Evolutionary conservation across 2,888 invertebrate species (phyloP).

Genomic region (Spilosoma lubricipeda): DNA sequence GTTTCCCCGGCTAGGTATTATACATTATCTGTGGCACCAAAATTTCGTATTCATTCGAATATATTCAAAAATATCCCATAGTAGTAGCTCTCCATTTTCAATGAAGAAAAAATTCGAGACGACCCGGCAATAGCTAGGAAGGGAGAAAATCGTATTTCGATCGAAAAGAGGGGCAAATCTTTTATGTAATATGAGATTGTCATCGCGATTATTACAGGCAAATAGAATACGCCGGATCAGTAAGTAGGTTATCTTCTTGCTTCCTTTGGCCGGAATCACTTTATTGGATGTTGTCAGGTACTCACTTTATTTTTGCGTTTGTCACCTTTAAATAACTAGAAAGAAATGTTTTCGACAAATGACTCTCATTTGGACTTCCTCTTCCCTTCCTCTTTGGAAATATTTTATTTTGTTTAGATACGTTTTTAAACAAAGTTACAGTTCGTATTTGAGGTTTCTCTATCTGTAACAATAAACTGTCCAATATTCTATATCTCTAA

Average conservation of each 20-base stretch:
- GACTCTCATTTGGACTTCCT: constrained; percentile 6
- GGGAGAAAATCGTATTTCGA: constrained; percentile 86
- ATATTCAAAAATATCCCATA: constrained; percentile 81
- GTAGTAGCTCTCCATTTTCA: constrained; percentile 77
- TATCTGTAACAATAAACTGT: too few relatives aligned
- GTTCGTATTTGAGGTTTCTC: background rate
- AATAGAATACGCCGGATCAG: constrained; percentile 86
- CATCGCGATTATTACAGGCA: constrained; percentile 87
- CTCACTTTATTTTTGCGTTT: constrained; percentile 62
- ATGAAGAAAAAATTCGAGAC: constrained; percentile 81
- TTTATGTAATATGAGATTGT: constrained; percentile 87
- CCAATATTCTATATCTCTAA: background rate
- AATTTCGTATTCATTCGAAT: constrained; percentile 83
- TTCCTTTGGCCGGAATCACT: constrained; percentile 82
- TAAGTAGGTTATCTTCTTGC: constrained; percentile 85
- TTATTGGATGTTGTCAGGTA: constrained; percentile 79
- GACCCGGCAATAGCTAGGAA: constrained; percentile 81
- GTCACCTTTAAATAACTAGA: constrained; percentile 52
- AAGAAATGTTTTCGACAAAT: constrained; percentile 29
- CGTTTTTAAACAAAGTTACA: background rate
- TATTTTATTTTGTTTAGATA: background rate
- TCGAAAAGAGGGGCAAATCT: constrained; percentile 85
- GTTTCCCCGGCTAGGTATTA: constrained; percentile 59
- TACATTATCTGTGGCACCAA: constrained; percentile 74
- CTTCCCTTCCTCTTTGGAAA: background rate